Base-by-base conservation (phyloP, 2,797 vertebrate genomes). In the Gymnothorax reevesii region DNA sequence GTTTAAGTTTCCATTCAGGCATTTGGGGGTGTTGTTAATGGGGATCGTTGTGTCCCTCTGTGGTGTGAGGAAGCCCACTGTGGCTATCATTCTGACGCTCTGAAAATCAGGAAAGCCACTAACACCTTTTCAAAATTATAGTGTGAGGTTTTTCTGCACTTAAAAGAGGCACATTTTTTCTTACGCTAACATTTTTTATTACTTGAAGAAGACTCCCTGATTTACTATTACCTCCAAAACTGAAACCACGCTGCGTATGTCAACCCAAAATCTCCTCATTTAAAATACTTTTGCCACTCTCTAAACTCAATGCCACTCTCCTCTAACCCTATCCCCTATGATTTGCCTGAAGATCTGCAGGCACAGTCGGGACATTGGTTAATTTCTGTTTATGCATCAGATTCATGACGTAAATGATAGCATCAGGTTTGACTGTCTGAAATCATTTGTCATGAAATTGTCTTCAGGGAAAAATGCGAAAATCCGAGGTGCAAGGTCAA, bases 51-150 rank as follows among this genome's bases (percentile, higher is more conserved):
- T 87, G 87, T 91, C 91, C 89, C 88, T 89, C 57, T 86, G 71
- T 82, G 54, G 60, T 85, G 33, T 42, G 33, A 42, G 33, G 33
- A 42, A 42, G 33, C 33, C 33, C 33, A 42, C 33, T 42, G 33
- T 42, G 33, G 2, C 33, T 42, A 42, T 42, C 33, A 42, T 42
- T 42, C 33, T 42, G 33, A 42, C 2, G 33, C 33, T 42, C 33
- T 42, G 33, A 42, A 94, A 95, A 94, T 94, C 90, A 90, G 92
- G 90, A 89, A 85, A 90, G 92, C 93, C 93, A 95, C 95, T 95
- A 95, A 89, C 83, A 85, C 87, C 92, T 91, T 92, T 92, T 90
- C 89, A 87, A 79, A 87, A 90, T 90, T 94, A 92, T 90, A 84
- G 89, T 93, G 93, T 90, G 92, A 90, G 90, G 90, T 86, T 75